These are phyloP conservation scores for Metopolophium dirhodum DNA, from an alignment of 1,140 invertebrate species.

Conservation along the genomic window DNA sequence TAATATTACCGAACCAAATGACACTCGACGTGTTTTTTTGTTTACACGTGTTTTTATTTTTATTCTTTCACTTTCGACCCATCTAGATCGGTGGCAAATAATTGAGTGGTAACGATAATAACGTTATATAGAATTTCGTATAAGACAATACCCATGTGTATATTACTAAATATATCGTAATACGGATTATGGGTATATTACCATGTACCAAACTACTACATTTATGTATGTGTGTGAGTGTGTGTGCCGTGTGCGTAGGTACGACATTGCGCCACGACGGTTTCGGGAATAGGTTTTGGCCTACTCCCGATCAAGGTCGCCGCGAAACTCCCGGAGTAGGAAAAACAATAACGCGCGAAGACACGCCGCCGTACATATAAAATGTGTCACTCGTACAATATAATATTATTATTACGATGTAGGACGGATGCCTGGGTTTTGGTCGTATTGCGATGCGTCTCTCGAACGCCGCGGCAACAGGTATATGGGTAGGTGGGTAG, in stretches of 20 bases:
- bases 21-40: neutral
- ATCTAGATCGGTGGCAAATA: neutral
- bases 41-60: neutral
- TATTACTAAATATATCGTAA: too few relatives aligned
- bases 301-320: neutral
- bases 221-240: neutral
- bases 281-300: neutral
- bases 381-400: neutral
- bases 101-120: too few relatives aligned
- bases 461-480: neutral
- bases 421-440: neutral
- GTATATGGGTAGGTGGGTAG: neutral
- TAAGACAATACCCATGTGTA: too few relatives aligned
- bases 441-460: neutral
- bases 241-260: neutral
- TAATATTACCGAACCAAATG: neutral
- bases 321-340: neutral
- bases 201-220: too few relatives aligned
- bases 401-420: neutral
- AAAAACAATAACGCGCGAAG: neutral
- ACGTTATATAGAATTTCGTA: too few relatives aligned
- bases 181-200: too few relatives aligned
- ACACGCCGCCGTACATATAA: neutral
- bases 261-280: neutral
- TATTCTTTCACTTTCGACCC: neutral